phyloP scores from a whole-genome alignment of 2,797 vertebrate genomes.

The Mormyrus hasselquistii region DNA sequence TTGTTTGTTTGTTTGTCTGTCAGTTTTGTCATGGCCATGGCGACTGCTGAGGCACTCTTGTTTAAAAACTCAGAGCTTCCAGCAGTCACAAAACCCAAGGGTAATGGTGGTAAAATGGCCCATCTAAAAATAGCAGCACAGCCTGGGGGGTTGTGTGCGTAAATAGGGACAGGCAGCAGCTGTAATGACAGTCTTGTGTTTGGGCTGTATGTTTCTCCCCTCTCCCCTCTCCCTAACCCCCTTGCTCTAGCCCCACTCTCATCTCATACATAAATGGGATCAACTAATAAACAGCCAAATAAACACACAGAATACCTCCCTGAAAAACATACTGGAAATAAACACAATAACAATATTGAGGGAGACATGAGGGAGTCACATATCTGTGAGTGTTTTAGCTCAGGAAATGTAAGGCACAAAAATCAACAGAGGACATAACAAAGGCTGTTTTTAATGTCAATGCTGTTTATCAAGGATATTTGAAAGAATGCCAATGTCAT shows the following conservation, averaged over 20 bases:
- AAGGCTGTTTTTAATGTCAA: constrained; percentile 23
- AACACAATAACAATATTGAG: not conserved
- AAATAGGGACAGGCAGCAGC: constrained; percentile 10
- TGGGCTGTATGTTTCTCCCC: constrained; percentile 20
- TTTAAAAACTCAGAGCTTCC: not conserved
- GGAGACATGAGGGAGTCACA: not conserved
- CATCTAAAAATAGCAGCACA: constrained; percentile 20
- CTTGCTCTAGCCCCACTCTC: not conserved
- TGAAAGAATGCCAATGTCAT: not conserved
- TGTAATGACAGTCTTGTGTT: constrained; percentile 28
- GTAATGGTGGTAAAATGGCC: constrained; percentile 16
- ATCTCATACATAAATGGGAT: not conserved
- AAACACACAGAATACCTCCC: not conserved
- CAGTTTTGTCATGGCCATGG: not conserved
- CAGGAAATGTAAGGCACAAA: not conserved
- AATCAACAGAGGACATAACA: constrained; percentile 20
- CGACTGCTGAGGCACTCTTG: not conserved
- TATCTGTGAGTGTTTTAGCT: not conserved
- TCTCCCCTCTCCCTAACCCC: not conserved
- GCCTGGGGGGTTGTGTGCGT: constrained; percentile 13
- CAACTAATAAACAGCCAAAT: not conserved
- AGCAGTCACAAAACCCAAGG: constrained; percentile 14
- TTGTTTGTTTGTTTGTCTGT: not conserved
- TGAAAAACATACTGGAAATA: not conserved
- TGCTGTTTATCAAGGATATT: constrained; percentile 9